Base-by-base conservation (phyloP, 2,888 invertebrate genomes). In the Melanostoma mellinum region DNA sequence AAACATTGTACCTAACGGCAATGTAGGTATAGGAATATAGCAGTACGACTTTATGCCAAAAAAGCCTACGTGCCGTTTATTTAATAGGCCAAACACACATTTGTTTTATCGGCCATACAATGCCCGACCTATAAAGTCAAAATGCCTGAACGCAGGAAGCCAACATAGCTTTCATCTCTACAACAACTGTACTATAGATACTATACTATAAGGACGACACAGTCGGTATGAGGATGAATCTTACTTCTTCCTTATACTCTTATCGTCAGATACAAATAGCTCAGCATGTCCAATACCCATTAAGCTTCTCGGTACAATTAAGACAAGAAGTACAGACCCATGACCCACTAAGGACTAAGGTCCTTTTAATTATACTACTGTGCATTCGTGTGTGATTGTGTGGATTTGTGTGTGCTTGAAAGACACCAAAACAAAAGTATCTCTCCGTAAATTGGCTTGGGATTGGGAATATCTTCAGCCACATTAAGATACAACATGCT, bases 361-460 rank as follows among this genome's bases (percentile, higher is more conserved):
- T 81, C 81, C 81, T 77, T 79, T 79, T 79, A 79, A 79, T 79
- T 79, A 73, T 79, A 68, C 72, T 67, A 58, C 56, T 52, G 50
- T 50, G 48, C 38, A 50, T 36, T 58, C 35, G 33, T 71, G 38
- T 38, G 42, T 72, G 46, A 46, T 60, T 67, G 67, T 67, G 53
- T 40, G 63, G 44, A 6, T 42, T 38, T 38, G 63, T 50, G 53
- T 60, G 46, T 36, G 9, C 52, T 8, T 75, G 69, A 44, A 53
- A 10, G 46, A 33, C 58, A 67, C 40, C 32, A 33, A 76, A 20
- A 61, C 76, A 72, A 63, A 20, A 48, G 69, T 65, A 73, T 65
- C 77, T 69, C 69, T 73, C 33, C 35, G 61, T 56, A 77, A 77
- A 82, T 77, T 82, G 77, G 72, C 81, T 77, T 68, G 72, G 61